Evolutionary conservation across 2,113 vertebrate genomes (phyloP).

Genomic region (Pelusios castaneus): DNA sequence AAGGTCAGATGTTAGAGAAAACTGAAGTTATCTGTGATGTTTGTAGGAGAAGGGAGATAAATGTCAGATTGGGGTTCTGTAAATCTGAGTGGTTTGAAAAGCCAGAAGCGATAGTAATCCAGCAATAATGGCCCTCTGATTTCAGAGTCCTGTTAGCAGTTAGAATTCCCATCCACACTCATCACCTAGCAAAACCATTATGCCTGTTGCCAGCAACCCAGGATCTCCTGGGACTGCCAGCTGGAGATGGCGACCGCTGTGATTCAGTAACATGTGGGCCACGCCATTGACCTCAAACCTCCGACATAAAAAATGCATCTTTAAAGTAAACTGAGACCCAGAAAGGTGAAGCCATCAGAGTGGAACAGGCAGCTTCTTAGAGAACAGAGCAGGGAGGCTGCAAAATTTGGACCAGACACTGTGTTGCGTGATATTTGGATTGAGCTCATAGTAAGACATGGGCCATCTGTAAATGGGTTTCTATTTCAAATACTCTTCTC

Average conservation of each 20-base stretch:
- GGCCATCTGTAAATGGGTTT: not conserved
- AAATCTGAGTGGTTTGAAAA: not conserved
- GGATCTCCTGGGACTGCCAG: constrained; percentile 35
- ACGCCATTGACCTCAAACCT: not conserved
- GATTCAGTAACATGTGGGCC: not conserved
- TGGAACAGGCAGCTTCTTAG: not conserved
- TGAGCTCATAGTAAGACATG: not conserved
- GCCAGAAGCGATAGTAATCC: constrained; percentile 26
- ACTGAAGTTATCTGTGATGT: not conserved
- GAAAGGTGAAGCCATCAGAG: not conserved
- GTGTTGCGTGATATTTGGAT: not conserved
- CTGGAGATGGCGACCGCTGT: not conserved
- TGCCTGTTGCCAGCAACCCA: not conserved
- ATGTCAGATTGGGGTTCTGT: constrained; percentile 12
- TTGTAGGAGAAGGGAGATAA: constrained; percentile 32
- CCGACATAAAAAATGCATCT: not conserved
- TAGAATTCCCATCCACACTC: not conserved
- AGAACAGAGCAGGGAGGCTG: rapidly evolving
- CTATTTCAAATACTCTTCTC: not conserved
- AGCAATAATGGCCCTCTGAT: not conserved
- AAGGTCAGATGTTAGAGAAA: constrained; percentile 35
- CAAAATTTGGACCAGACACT: rapidly evolving
- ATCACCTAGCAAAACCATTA: not conserved
- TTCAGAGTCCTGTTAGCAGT: constrained; percentile 25
- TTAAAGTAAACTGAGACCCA: not conserved